These are phyloP conservation scores for Micropterix aruncella DNA, from an alignment of 2,888 invertebrate genomes.

Conservation along the genomic window DNA sequence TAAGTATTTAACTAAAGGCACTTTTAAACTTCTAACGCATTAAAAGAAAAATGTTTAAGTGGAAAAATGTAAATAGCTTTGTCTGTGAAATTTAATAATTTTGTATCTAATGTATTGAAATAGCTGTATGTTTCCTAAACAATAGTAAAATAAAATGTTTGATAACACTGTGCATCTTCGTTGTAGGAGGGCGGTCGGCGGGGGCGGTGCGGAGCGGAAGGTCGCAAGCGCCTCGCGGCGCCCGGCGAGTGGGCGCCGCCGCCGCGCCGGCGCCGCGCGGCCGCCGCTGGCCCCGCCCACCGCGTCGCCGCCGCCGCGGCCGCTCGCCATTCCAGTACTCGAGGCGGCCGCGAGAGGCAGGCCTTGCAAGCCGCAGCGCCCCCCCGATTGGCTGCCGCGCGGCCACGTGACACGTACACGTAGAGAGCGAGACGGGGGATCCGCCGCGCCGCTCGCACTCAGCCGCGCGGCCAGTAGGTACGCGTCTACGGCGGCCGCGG, in stretches of 20 bases:
- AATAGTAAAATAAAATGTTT: too few species aligned
- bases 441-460: not conserved
- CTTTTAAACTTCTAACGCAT: too few species aligned
- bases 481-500: not conserved
- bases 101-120: too few species aligned
- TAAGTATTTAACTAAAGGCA: too few species aligned
- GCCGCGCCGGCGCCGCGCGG: slow-evolving; percentile 4
- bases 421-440: not conserved
- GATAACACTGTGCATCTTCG: too few species aligned
- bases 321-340: not conserved
- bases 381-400: not conserved
- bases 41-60: too few species aligned
- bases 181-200: slow-evolving; percentile 6
- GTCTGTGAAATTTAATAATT: too few species aligned
- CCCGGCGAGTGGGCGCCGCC: slow-evolving; percentile 7
- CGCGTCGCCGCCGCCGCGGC: slow-evolving; percentile 2
- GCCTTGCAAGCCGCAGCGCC: not conserved
- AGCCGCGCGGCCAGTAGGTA: not conserved
- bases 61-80: too few species aligned
- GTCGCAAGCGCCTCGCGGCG: slow-evolving; percentile 7
- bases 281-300: slow-evolving; percentile 11
- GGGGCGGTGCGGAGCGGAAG: slow-evolving; percentile 7
- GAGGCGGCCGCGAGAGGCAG: not conserved
- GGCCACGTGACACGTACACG: not conserved
- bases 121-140: too few species aligned